phyloP scores from a whole-genome alignment of 92 coral and sea anemone genomes.

The Phenganax marumi region DNA sequence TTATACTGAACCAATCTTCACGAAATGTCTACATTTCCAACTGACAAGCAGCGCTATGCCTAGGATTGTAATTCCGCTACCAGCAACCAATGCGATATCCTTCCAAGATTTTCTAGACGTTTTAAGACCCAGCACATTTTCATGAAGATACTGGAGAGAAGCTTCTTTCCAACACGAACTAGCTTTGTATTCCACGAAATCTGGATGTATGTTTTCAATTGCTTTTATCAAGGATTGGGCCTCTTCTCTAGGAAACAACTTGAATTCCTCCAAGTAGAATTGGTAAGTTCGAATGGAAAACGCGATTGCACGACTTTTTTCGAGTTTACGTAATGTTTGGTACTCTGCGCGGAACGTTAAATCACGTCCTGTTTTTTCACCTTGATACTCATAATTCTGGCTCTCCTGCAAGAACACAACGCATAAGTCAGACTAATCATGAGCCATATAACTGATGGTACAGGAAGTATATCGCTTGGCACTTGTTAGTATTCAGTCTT shows the following conservation, averaged over 20 bases:
- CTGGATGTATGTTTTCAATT: constrained; percentile 4
- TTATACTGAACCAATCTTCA: not conserved
- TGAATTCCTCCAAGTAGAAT: constrained; percentile 51
- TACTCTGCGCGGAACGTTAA: constrained; percentile 63
- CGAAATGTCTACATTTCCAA: not conserved
- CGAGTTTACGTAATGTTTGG: constrained; percentile 58
- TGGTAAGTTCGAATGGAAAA: constrained; percentile 66
- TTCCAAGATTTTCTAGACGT: constrained; percentile 20
- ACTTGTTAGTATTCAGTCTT: too few relatives aligned
- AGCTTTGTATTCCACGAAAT: constrained; percentile 10
- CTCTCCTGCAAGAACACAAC: not conserved
- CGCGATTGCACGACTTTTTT: constrained; percentile 55
- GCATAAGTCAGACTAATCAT: too few relatives aligned
- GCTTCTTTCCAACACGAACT: constrained; percentile 15
- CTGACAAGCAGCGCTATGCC: constrained; percentile 12
- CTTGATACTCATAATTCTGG: constrained; percentile 49
- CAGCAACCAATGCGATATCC: not conserved
- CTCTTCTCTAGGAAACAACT: constrained; percentile 7
- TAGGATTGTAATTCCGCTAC: not conserved
- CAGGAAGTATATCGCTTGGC: too few relatives aligned
- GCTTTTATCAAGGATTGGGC: not conserved
- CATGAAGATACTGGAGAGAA: not conserved
- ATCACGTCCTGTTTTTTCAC: constrained; percentile 57
- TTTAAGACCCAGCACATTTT: constrained; percentile 7
- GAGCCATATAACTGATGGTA: too few relatives aligned